phyloP scores from a whole-genome alignment of 2,797 vertebrate genomes.

The Ispidina picta region DNA sequence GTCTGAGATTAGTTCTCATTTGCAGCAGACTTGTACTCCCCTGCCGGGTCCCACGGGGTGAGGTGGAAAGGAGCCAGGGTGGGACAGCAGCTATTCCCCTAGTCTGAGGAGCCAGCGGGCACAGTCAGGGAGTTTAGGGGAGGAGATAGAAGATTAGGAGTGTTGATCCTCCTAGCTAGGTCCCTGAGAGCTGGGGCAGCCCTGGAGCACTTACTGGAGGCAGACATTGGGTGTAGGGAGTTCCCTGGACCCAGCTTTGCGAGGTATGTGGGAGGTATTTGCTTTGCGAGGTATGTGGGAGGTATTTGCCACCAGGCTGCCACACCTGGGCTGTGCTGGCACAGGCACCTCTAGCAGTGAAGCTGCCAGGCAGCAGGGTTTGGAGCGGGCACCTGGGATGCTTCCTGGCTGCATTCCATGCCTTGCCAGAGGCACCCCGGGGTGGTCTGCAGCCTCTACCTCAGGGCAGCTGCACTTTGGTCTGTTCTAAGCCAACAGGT shows the following conservation, averaged over 20 bases:
- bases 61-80: accelerated
- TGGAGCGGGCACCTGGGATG: accelerated
- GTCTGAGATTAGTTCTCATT: not conserved
- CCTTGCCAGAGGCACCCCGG: not conserved
- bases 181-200: not conserved
- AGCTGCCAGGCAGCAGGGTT: accelerated
- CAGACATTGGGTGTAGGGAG: not conserved
- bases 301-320: not conserved
- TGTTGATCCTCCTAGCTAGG: not conserved
- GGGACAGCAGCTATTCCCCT: not conserved
- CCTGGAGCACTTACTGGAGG: not conserved
- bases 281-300: not conserved
- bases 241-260: not conserved
- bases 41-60: not conserved
- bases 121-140: not conserved
- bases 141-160: not conserved
- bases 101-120: accelerated
- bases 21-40: not conserved
- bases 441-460: not conserved
- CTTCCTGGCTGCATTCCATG: not conserved
- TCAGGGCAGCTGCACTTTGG: not conserved
- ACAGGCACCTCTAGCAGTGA: too few relatives aligned
- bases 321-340: not conserved
- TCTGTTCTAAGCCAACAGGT: not conserved
- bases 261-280: not conserved